Evolutionary conservation across 1,140 invertebrate species (phyloP), one percentile per base, ranked within the genome.

Genomic region (Campoletis sonorensis): DNA sequence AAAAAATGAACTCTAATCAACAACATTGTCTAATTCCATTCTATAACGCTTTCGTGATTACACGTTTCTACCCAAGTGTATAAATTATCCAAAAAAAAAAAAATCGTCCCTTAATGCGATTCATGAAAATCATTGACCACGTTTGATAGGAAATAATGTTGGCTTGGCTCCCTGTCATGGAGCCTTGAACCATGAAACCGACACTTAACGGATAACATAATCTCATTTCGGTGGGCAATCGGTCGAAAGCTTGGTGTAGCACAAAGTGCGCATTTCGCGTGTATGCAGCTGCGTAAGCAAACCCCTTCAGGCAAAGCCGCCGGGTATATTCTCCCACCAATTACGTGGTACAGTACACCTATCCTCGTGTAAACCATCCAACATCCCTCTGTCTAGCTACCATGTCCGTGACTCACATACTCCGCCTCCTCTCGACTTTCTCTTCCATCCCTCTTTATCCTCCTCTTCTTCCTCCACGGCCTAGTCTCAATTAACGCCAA

Each of bases 141-240:
- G n/a, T 27, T 64, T 15, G 61, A 64, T 64, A 13, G 61, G 21
- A 64, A 23, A 26, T 64, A 64, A 27, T 27, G 23, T 23, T 26
- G 61, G 61, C n/a, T 61, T 64, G 61, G n/a, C 23, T 64, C 61
- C n/a, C 61, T 64, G n/a, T 64, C 23, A 16, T 27, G 61, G 21
- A 64, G 11, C n/a, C 61, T 64, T 15, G 23, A 64, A 64, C 61
- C 61, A 64, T 64, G 61, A 64, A 26, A 26, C 61, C 21, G n/a
- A 26, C 61, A 64, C 61, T 23, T 26, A 64, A 23, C 61, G 61
- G 61, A 64, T 64, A 58, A 58, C 72, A 75, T 75, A 75, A 75
- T 75, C 45, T 75, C 45, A 75, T 75, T 58, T 58, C 26, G 72
- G 72, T 77, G 27, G 73, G 26, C 73, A 77, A 61, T 77, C 54